Evolutionary conservation across 2,888 invertebrate genomes (phyloP).

Genomic region (Nomada hirtipes): DNA sequence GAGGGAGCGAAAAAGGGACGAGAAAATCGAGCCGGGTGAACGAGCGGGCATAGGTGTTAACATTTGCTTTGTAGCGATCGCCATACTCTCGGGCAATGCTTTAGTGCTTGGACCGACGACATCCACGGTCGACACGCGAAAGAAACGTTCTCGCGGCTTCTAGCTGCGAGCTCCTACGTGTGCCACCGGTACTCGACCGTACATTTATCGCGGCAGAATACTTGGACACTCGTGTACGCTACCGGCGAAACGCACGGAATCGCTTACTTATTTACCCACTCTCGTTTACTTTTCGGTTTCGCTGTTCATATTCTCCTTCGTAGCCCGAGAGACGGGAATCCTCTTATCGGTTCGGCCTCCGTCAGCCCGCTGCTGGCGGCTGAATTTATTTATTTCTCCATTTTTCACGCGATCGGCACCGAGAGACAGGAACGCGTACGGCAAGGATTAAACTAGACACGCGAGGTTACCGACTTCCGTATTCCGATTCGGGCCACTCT

Average conservation of each 20-base stretch:
- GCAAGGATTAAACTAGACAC: background rate
- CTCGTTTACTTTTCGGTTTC: no score
- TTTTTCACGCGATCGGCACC: no score
- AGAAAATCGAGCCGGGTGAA: conserved; percentile 44
- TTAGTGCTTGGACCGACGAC: conserved; percentile 74
- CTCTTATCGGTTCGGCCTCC: no score
- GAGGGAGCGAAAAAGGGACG: conserved; percentile 39
- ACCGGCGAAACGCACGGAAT: no score
- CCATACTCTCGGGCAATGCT: conserved; percentile 71
- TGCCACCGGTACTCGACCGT: no score
- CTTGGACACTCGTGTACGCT: no score
- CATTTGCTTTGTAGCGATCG: conserved; percentile 78
- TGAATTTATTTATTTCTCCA: no score
- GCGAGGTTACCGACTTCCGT: background rate
- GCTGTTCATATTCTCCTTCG: no score
- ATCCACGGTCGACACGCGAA: conserved; percentile 50
- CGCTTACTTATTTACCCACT: no score
- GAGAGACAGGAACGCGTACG: background rate
- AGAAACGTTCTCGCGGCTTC: conserved; percentile 45
- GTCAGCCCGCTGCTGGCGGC: no score
- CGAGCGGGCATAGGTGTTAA: conserved; percentile 75
- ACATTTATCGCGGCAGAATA: no score
- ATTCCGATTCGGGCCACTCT: background rate
- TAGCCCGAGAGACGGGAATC: no score
- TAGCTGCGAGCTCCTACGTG: conserved; percentile 7